These are phyloP conservation scores for Toxotes chatareus DNA, from an alignment of 2,113 vertebrate species.

Conservation along the genomic window DNA sequence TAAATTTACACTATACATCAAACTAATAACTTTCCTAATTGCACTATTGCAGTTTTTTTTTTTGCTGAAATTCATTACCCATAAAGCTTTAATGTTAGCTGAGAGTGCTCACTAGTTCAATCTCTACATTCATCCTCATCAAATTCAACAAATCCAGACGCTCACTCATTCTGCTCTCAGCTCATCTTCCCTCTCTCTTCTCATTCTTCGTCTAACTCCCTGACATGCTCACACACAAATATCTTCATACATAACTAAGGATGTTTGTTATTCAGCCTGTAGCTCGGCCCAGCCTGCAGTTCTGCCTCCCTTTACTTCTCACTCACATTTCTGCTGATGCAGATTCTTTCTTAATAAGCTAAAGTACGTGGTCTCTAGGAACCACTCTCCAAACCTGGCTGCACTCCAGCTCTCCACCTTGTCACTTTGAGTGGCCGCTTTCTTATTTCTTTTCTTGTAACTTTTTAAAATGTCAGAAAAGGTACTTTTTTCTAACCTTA, in stretches of 20 bases:
- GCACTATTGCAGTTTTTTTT: slow-evolving; percentile 2
- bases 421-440: background rate
- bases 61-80: background rate
- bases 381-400: slow-evolving; percentile 37
- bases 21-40: slow-evolving; percentile 24
- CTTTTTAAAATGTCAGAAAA: slow-evolving; percentile 11
- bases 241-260: background rate
- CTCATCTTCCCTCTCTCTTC: background rate
- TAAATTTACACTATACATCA: slow-evolving; percentile 9
- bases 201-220: background rate
- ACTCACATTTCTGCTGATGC: slow-evolving; percentile 49
- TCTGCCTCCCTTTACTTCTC: slow-evolving; percentile 19
- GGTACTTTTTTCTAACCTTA: background rate
- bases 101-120: background rate
- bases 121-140: slow-evolving; percentile 23
- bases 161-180: background rate
- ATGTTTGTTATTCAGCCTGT: slow-evolving; percentile 27
- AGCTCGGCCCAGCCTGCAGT: slow-evolving; percentile 10
- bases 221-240: background rate
- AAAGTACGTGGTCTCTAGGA: slow-evolving; percentile 39
- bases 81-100: slow-evolving; percentile 7
- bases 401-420: slow-evolving; percentile 13
- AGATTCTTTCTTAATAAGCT: slow-evolving; percentile 41
- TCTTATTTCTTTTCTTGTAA: slow-evolving; percentile 15
- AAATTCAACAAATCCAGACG: slow-evolving; percentile 17